Percentiles rank a stretch among this genome's conserved stretches.
Evolutionary conservation across 2,113 vertebrate genomes (phyloP).

Genomic region (Cephalopholis sonnerati): DNA sequence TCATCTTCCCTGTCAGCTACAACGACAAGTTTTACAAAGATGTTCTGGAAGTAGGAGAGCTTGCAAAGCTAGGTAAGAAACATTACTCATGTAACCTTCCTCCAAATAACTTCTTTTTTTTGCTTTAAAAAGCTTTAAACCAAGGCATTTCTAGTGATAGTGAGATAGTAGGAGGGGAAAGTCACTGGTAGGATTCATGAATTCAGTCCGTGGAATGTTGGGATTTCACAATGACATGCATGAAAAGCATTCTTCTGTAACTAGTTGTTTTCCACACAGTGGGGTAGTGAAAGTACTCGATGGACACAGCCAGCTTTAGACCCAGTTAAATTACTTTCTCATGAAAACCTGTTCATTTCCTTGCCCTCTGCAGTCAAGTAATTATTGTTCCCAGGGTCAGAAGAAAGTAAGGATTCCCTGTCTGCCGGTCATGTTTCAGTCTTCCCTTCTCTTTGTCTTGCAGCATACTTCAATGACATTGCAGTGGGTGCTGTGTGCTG

Average conservation of each 20-base stretch:
- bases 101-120: neutral
- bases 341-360: neutral
- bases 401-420: neutral
- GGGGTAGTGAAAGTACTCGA: too few species aligned
- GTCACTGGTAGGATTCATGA: neutral
- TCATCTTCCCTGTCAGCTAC: conserved; percentile 99
- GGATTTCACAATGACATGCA: neutral
- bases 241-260: neutral
- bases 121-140: neutral
- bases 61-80: conserved; percentile 95
- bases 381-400: neutral
- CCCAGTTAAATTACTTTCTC: neutral
- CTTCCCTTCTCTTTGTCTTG: conserved; percentile 20
- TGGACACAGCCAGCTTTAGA: neutral
- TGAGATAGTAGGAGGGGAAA: neutral
- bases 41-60: conserved; percentile 98
- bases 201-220: neutral
- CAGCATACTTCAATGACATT: conserved; percentile 99
- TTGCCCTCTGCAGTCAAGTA: neutral
- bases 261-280: neutral
- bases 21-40: conserved; percentile 99
- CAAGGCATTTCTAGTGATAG: neutral
- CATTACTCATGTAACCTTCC: neutral
- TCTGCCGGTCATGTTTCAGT: neutral
- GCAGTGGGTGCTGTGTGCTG: conserved; percentile 99